Base-by-base conservation (phyloP, 2,797 vertebrate genomes). In the Iguana delicatissima region DNA sequence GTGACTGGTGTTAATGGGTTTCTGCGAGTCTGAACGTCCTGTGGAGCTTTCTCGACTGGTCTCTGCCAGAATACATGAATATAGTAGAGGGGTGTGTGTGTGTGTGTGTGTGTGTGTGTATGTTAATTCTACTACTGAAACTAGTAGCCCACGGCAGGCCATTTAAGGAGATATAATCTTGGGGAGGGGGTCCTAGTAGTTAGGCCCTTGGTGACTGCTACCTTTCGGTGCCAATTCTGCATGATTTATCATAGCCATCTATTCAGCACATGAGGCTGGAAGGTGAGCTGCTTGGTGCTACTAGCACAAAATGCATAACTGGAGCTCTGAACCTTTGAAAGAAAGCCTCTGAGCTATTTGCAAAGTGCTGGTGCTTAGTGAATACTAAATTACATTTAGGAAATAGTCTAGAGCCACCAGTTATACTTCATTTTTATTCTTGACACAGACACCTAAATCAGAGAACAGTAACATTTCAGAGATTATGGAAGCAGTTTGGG, bases 391-490 rank as follows among this genome's bases (percentile, higher is more conserved):
- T 97, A 97, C 96, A 97, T 96, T 97, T 97, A 97, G 97, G 97
- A 97, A 97, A 97, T 96, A 95, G 96, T 96, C 96, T 95, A 95
- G 94, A 95, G 97, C 96, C 95, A 96, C 97, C 96, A 96, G 97
- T 96, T 97, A 96, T 96, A 97, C 97, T 97, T 97, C 97, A 97
- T 97, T 97, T 97, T 97, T 97, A 97, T 98, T 97, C 97, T 96
- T 97, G 97, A 97, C 97, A 97, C 97, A 97, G 97, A 97, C 97
- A 97, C 97, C 97, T 98, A 97, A 97, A 97, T 97, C 97, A 97
- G 97, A 97, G 97, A 97, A 97, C 96, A 97, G 97, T 97, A 97
- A 97, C 97, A 97, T 98, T 97, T 97, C 95, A 96, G 96, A 97
- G 97, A 97, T 97, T 97, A 98, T 96, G 97, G 97, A 96, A 97